These are phyloP conservation scores for Cheiracanthium punctorium DNA, from an alignment of 2,888 invertebrate species.

Conservation along the genomic window DNA sequence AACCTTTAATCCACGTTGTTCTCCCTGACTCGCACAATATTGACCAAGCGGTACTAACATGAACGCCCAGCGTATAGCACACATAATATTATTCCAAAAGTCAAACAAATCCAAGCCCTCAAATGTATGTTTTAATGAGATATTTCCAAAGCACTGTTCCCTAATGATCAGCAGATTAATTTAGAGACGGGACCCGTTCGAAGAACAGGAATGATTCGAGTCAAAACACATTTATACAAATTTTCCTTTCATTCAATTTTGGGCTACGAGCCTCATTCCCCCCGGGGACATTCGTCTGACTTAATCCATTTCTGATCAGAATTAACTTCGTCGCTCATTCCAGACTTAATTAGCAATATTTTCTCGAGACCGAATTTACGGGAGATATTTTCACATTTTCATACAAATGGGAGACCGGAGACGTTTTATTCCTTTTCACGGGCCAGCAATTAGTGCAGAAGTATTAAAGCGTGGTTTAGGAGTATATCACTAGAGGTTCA, in stretches of 20 bases:
- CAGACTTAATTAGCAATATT: not conserved
- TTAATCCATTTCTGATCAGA: not conserved
- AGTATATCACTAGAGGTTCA: no score
- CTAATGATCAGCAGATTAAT: not conserved
- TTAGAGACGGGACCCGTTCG: not conserved
- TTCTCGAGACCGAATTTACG: not conserved
- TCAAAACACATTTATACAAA: not conserved
- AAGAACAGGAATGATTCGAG: not conserved
- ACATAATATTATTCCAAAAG: no score
- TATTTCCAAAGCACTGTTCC: no score
- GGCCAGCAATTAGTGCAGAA: not conserved
- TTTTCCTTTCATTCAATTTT: not conserved
- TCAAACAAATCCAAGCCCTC: no score
- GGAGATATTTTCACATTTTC: not conserved
- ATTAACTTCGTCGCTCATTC: not conserved
- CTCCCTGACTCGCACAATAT: no score
- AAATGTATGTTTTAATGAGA: no score
- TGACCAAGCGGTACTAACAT: no score
- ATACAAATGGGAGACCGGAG: not conserved
- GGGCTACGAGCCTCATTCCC: not conserved
- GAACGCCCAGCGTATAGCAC: no score
- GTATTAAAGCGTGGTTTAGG: no score
- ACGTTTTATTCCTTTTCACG: not conserved
- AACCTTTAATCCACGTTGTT: no score
- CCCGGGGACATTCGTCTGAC: not conserved